These are phyloP conservation scores for Diarsia mendica DNA, from an alignment of 2,888 invertebrate genomes.

Conservation along the genomic window DNA sequence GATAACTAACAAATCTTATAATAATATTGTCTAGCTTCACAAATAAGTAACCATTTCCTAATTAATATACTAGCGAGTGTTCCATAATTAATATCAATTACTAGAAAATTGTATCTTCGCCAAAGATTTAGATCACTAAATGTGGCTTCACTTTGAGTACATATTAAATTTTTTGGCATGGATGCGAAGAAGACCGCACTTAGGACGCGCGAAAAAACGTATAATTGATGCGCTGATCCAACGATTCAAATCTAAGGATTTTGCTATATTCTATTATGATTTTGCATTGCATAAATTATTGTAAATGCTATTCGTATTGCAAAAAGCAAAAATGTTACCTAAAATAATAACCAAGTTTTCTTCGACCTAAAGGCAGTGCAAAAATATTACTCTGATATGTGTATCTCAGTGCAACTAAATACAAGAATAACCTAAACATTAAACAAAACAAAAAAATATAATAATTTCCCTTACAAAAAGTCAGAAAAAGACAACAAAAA, in stretches of 20 bases:
- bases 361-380: conserved; percentile 19
- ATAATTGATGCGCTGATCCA: neutral
- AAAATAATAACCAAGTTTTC: conserved; percentile 8
- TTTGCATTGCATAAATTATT: conserved; percentile 12
- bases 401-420: conserved; percentile 16
- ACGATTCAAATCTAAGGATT: neutral
- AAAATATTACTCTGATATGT: conserved; percentile 23
- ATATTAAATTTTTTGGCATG: neutral
- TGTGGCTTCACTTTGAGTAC: neutral
- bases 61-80: conserved; percentile 11
- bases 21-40: conserved; percentile 47
- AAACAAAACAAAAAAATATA: conserved; percentile 14
- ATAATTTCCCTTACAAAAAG: conserved; percentile 18
- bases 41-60: conserved; percentile 39
- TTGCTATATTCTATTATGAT: neutral
- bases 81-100: conserved; percentile 17
- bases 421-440: conserved; percentile 1
- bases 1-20: neutral
- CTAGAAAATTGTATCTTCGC: neutral
- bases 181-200: neutral
- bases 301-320: neutral
- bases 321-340: neutral
- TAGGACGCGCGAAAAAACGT: neutral
- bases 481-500: conserved; percentile 46
- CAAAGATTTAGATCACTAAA: neutral